Conservation (phyloP, 2,888 invertebrate genomes). For the Agrotis ipsilon region DNA sequence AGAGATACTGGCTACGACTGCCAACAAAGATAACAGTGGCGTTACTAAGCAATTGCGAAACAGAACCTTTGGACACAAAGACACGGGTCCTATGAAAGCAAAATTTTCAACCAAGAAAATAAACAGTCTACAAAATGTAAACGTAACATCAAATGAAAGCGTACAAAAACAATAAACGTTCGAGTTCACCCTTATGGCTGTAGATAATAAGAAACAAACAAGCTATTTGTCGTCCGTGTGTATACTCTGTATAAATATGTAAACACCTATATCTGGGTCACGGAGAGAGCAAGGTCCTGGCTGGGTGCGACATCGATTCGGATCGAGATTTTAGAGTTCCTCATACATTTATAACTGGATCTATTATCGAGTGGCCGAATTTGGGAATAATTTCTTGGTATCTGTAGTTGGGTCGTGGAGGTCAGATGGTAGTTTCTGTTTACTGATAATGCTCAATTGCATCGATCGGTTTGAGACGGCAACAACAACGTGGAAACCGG, state of each 20-base stretch:
- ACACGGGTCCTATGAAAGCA: not conserved
- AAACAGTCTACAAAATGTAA: slow-evolving; percentile 26
- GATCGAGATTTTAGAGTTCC: slow-evolving; percentile 39
- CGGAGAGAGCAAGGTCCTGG: slow-evolving; percentile 74
- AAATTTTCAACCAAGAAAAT: not conserved
- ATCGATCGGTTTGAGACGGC: not conserved
- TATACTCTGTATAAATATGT: slow-evolving; percentile 64
- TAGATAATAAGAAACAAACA: slow-evolving; percentile 68
- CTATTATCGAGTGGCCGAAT: slow-evolving; percentile 14
- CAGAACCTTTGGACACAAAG: not conserved
- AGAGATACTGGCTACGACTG: not conserved
- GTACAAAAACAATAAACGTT: slow-evolving; percentile 21
- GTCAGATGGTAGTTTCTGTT: slow-evolving; percentile 24
- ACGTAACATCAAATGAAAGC: slow-evolving; percentile 2
- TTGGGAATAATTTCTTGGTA: slow-evolving; percentile 10
- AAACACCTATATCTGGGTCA: slow-evolving; percentile 76
- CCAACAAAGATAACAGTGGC: not conserved
- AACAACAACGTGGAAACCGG: not conserved
- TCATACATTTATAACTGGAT: slow-evolving; percentile 23
- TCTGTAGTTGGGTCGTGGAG: slow-evolving; percentile 17
- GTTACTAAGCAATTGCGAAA: not conserved
- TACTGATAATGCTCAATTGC: slow-evolving; percentile 31
- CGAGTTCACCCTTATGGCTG: slow-evolving; percentile 46
- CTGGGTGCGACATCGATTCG: slow-evolving; percentile 31
- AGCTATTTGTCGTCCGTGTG: slow-evolving; percentile 60